Evolutionary conservation across 92 coral and sea anemone genomes (phyloP), one percentile per base, ranked within the genome.

Genomic region (Desmophyllum pertusum): DNA sequence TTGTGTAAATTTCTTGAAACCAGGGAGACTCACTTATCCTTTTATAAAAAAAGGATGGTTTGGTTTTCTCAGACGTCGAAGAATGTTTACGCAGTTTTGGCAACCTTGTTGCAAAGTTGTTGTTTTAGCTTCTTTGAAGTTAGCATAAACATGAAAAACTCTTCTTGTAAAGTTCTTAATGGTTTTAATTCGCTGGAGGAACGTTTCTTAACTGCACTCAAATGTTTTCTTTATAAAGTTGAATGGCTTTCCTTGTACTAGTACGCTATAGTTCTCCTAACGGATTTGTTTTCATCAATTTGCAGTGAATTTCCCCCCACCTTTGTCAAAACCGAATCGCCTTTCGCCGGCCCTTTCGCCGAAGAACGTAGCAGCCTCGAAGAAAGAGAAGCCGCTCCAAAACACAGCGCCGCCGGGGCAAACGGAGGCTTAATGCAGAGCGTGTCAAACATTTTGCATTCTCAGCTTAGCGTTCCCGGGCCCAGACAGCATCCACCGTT

Each of bases 391-490:
- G 40, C 30, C 29, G 25, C 45, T 39, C 29, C 71, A 38, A 71
- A 72, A 72, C 39, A 25, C 51, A 27, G n/a, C 38, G n/a, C n/a
- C n/a, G n/a, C n/a, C n/a, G 19, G 74, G 31, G 18, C 15, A 41
- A 72, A 43, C 68, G 79, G 62, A 5, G 78, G 72, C 23, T 82
- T 82, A 40, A 61, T 72, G 53, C 79, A 82, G 61, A 82, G 72
- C 59, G 86, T 71, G 45, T 71, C 86, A 71, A 82, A 73, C 79
- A 72, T 82, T 41, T 41, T 82, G 72, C 79, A 71, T 40, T 82
- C 86, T 19, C 79, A 76, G 45, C 53, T 55, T 46, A 51, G 45
- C 38, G 86, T 31, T 18, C 71, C 71, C 0, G 41, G 79, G 52
- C n/a, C n/a, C n/a, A n/a, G n/a, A n/a, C n/a, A n/a, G n/a, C 86